Base-by-base conservation (phyloP, 1,140 invertebrate genomes). In the Apis dorsata region DNA sequence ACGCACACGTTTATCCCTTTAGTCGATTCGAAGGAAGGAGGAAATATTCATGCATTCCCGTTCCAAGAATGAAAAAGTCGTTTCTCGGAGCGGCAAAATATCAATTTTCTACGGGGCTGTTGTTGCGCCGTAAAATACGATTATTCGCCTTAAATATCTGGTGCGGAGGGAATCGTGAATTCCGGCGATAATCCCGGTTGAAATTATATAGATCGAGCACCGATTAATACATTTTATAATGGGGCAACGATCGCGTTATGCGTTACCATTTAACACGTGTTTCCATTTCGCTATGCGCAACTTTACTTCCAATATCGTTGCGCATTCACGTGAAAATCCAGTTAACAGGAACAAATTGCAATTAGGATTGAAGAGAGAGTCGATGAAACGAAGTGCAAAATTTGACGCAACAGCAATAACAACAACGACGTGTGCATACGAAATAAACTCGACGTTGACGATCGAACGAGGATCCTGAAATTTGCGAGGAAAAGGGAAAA, bases 141-240 rank as follows among this genome's bases (percentile, higher is more conserved):
- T 55, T 15, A 15, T 55, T 55, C 12, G 12, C 11, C 12, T 53
- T 13, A 53, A 55, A 55, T 15, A 12, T 15, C 12, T 15, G 12
- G 53, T 3, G 15, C 53, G 1, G 53, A 15, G 53, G 12, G 53
- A 13, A 55, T 55, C 12, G 1, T 4, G 53, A 60, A 60, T n/a
- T 11, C 21, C 21, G 10, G 8, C 9, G 9, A 11, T n/a, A 44
- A 44, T 60, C 7, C 53, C 28, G 12, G 12, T 77, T 21, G 28
- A 17, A 44, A 55, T 70, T 28, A 7, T 57, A 13, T 5, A 44
- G 19, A n/a, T 60, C n/a, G 65, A 21, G 76, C 17, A 9, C 2
- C 49, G 28, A 57, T 73, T 80, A 73, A 63, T 71, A 80, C n/a
- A 73, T 80, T 72, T 72, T 51, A 17, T 12, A 72, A 28, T 72